These are phyloP conservation scores for Natrix natrix DNA, from an alignment of 2,797 vertebrate species.

Conservation along the genomic window DNA sequence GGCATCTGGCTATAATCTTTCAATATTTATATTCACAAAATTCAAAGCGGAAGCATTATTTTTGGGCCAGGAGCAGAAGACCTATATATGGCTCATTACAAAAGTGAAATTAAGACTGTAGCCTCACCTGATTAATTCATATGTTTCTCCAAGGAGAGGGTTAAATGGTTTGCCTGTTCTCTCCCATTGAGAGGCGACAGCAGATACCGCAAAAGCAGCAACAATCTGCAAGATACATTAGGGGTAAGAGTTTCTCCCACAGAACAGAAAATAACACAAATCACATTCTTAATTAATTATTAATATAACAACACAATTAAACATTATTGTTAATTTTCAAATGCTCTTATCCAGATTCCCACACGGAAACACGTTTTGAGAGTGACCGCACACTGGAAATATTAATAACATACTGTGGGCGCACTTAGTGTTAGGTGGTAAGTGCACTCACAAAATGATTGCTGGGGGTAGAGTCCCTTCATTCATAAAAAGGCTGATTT, in stretches of 20 bases:
- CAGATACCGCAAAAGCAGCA: conserved; percentile 95
- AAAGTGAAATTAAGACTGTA: neutral
- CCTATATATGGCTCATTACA: neutral
- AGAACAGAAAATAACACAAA: neutral
- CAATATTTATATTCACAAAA: neutral
- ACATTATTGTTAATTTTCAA: neutral
- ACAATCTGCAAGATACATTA: conserved; percentile 75
- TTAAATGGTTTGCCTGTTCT: conserved; percentile 98
- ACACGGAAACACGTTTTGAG: neutral
- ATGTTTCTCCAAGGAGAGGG: conserved; percentile 94
- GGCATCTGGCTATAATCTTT: neutral
- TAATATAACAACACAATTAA: neutral
- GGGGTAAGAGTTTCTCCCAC: neutral
- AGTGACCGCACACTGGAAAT: neutral
- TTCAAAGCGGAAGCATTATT: neutral
- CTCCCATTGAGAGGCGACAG: conserved; percentile 97
- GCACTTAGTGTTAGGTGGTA: neutral
- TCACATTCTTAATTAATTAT: neutral
- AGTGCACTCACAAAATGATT: neutral
- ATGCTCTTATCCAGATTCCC: neutral
- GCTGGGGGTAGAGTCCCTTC: neutral
- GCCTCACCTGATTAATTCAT: conserved; percentile 86
- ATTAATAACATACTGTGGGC: neutral
- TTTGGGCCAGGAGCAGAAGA: neutral
- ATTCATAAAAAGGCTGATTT: neutral